Conservation (phyloP, 2,797 vertebrate species). For the Rhincodon typus region DNA sequence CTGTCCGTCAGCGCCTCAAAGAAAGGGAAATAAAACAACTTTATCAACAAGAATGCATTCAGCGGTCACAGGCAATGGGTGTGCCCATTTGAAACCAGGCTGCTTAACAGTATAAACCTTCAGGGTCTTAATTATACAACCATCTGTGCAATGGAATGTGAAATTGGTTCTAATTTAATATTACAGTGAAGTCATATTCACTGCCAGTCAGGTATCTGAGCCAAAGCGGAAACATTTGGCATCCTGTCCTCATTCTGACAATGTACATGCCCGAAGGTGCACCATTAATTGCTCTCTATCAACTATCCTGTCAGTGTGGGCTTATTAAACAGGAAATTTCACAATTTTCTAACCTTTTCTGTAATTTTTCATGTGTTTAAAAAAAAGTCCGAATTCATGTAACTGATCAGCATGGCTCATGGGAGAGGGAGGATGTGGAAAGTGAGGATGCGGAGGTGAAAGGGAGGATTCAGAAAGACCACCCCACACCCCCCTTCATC, state of each 20-base stretch:
- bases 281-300: background rate
- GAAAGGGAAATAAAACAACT: constrained; percentile 16
- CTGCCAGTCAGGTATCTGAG: background rate
- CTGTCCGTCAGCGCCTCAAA: background rate
- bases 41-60: constrained; percentile 24
- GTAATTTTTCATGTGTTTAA: background rate
- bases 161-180: constrained; percentile 29
- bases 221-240: constrained; percentile 5
- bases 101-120: background rate
- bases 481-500: background rate
- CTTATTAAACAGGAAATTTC: background rate
- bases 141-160: constrained; percentile 23
- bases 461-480: no score
- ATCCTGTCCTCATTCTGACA: constrained; percentile 15
- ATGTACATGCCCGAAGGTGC: background rate
- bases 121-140: constrained; percentile 14
- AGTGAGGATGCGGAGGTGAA: no score
- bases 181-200: background rate
- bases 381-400: no score
- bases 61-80: background rate
- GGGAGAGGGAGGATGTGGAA: no score
- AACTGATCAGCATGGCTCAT: background rate
- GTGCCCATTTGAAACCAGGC: background rate
- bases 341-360: background rate
- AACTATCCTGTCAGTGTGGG: background rate